phyloP scores from a whole-genome alignment of 1,140 invertebrate species.

The Globodera ellingtonae region DNA sequence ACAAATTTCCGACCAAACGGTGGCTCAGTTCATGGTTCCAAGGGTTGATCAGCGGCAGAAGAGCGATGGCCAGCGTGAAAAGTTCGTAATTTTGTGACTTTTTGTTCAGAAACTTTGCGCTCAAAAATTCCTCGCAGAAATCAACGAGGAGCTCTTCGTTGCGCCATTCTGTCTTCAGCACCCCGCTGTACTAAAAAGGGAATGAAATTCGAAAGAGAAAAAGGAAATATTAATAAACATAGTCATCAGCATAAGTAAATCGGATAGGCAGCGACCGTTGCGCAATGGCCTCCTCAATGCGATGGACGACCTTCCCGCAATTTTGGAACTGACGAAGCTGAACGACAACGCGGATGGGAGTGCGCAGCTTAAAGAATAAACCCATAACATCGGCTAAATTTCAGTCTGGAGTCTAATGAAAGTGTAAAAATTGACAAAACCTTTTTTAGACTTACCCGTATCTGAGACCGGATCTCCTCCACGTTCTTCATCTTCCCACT shows the following conservation, averaged over 20 bases:
- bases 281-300: conserved; percentile 29
- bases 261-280: conserved; percentile 35
- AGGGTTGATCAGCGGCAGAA: conserved; percentile 37
- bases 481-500: conserved; percentile 40
- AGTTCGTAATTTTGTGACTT: neutral
- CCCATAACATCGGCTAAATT: no score
- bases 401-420: neutral
- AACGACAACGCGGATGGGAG: conserved; percentile 30
- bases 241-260: conserved; percentile 31
- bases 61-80: conserved; percentile 30
- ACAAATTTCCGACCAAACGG: conserved; percentile 23
- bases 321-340: conserved; percentile 16
- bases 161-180: conserved; percentile 40
- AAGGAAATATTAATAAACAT: neutral
- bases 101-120: neutral
- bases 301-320: neutral
- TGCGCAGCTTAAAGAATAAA: conserved; percentile 22
- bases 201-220: conserved; percentile 2
- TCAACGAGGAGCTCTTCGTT: conserved; percentile 32
- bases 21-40: conserved; percentile 35
- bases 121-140: conserved; percentile 32
- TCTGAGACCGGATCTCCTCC: conserved; percentile 32
- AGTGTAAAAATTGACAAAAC: neutral
- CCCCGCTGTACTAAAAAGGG: conserved; percentile 25
- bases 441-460: conserved; percentile 21